These are phyloP conservation scores for Drosophila siamana DNA, from an alignment of 2,888 invertebrate genomes.

Conservation along the genomic window DNA sequence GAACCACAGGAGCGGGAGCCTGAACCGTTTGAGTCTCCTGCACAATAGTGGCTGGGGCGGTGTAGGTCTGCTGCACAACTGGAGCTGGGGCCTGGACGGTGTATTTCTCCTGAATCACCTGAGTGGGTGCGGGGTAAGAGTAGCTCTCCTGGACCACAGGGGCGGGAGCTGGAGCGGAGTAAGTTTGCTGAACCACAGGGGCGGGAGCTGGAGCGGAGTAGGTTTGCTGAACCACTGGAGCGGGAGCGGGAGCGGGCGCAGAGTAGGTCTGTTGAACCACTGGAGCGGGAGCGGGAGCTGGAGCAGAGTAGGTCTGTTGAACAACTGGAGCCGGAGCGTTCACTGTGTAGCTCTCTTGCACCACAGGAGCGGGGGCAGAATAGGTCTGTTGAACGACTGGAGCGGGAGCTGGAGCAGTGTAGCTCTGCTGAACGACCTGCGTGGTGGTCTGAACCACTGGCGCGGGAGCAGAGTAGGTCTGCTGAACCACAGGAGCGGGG, in stretches of 20 bases:
- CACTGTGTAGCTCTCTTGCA: slow-evolving; percentile 31
- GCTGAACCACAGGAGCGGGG: slow-evolving; percentile 40
- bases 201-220: slow-evolving; percentile 29
- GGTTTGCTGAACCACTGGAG: slow-evolving; percentile 30
- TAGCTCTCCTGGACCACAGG: slow-evolving; percentile 32
- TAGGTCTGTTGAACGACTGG: slow-evolving; percentile 30
- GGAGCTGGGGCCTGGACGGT: slow-evolving; percentile 25
- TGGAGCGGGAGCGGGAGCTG: slow-evolving; percentile 43
- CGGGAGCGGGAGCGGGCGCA: slow-evolving; percentile 6
- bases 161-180: slow-evolving; percentile 31
- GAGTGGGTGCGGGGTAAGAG: slow-evolving; percentile 38
- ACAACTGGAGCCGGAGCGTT: slow-evolving; percentile 33
- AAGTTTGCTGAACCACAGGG: slow-evolving; percentile 35
- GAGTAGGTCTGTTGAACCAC: slow-evolving; percentile 33
- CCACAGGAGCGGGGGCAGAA: slow-evolving; percentile 38
- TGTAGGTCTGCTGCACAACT: slow-evolving; percentile 30
- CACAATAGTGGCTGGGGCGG: slow-evolving; percentile 26
- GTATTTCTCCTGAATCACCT: slow-evolving; percentile 36
- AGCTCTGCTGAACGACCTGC: slow-evolving; percentile 5
- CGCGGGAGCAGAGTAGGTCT: slow-evolving; percentile 26
- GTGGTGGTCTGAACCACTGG: slow-evolving; percentile 16
- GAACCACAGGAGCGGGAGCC: slow-evolving; percentile 39
- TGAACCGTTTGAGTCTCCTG: slow-evolving; percentile 28
- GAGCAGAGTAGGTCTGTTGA: slow-evolving; percentile 29
- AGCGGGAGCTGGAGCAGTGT: slow-evolving; percentile 36